These are phyloP conservation scores for Beaufortia kweichowensis DNA, from an alignment of 2,113 vertebrate genomes.

Conservation along the genomic window DNA sequence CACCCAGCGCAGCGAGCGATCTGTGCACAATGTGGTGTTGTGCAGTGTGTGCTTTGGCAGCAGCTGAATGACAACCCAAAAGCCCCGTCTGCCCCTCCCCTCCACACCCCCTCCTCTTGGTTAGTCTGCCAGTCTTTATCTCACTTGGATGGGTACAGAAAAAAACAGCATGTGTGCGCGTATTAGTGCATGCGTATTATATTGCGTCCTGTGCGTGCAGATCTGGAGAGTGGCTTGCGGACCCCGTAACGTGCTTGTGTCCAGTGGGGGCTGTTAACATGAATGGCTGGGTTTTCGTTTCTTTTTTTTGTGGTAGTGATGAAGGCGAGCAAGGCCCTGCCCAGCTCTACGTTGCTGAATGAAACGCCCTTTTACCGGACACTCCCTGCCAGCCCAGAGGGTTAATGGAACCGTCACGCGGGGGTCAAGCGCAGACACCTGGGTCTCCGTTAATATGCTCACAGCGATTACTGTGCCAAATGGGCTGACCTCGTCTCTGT, in stretches of 20 bases:
- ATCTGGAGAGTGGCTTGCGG: constrained; percentile 45
- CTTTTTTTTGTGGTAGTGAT: constrained; percentile 61
- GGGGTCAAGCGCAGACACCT: constrained; percentile 88
- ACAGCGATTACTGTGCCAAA: constrained; percentile 94
- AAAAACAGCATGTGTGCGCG: constrained; percentile 66
- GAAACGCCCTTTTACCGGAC: constrained; percentile 76
- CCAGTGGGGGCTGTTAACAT: constrained; percentile 62
- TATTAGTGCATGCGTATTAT: constrained; percentile 60
- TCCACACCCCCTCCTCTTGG: constrained; percentile 60
- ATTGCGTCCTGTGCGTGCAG: constrained; percentile 46
- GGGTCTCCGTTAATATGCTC: constrained; percentile 93
- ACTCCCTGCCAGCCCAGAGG: constrained; percentile 58
- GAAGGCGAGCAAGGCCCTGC: constrained; percentile 51
- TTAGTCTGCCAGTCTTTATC: constrained; percentile 79
- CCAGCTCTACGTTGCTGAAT: constrained; percentile 61
- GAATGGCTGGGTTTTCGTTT: constrained; percentile 57
- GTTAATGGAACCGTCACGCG: constrained; percentile 79
- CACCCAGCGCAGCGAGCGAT: constrained; percentile 41
- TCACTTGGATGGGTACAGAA: constrained; percentile 78
- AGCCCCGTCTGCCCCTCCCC: constrained; percentile 34
- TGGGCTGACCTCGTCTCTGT: constrained; percentile 94
- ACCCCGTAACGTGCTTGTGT: constrained; percentile 56
- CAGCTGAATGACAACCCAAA: constrained; percentile 54
- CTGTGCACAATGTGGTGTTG: constrained; percentile 40
- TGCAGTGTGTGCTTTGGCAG: constrained; percentile 54